Evolutionary conservation across 2,113 vertebrate genomes (phyloP).

Genomic region (Poeciliopsis occidentalis): DNA sequence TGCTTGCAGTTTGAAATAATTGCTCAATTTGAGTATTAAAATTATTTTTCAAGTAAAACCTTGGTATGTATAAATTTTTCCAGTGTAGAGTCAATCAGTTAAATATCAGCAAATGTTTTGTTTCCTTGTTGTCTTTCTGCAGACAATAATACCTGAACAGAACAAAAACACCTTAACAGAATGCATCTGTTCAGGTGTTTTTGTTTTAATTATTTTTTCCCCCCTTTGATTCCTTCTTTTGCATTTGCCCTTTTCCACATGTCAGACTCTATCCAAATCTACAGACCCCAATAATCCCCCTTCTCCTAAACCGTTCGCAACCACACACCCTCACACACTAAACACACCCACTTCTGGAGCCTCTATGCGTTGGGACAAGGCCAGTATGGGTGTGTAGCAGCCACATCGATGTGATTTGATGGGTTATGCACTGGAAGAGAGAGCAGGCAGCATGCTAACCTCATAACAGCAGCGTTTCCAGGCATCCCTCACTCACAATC

Average conservation of each 20-base stretch:
- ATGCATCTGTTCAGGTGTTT: constrained; percentile 16
- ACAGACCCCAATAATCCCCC: constrained; percentile 27
- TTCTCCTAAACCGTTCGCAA: background rate
- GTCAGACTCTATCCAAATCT: constrained; percentile 68
- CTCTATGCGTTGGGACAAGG: constrained; percentile 50
- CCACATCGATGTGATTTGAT: constrained; percentile 62
- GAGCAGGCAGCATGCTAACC: constrained; percentile 28
- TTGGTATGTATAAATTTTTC: background rate
- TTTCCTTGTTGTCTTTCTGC: background rate
- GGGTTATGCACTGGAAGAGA: constrained; percentile 63
- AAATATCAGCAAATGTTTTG: background rate
- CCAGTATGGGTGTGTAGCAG: constrained; percentile 47
- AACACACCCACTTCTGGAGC: constrained; percentile 28
- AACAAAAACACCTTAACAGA: too few relatives aligned
- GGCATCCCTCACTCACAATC: background rate
- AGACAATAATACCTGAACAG: background rate
- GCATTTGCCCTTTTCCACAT: constrained; percentile 71
- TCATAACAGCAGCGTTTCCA: constrained; percentile 18
- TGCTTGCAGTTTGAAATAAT: too few relatives aligned
- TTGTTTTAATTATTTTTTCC: constrained; percentile 32
- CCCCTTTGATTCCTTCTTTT: constrained; percentile 65
- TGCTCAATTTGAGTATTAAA: too few relatives aligned
- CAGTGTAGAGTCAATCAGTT: background rate
- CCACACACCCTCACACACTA: constrained; percentile 20
- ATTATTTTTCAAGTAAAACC: too few relatives aligned